Evolutionary conservation across 2,113 vertebrate species (phyloP), one percentile per base, ranked within the genome.

Genomic region (Taurulus bubalis): DNA sequence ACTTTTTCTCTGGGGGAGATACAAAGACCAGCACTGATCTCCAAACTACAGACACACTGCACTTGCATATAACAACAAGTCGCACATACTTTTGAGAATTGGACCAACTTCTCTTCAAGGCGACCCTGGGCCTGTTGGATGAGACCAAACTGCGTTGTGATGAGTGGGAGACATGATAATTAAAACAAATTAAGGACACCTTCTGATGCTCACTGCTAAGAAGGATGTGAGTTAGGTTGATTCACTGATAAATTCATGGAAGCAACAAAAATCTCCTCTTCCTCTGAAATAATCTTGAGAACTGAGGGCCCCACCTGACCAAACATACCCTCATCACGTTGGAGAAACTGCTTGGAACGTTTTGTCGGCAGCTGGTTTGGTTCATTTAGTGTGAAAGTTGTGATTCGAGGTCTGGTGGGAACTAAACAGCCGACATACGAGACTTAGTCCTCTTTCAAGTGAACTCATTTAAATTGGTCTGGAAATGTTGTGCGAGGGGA

Each of bases 21-120:
- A 76, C 60, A 71, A 83, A 59, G 70, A 70, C 36, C 38, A 74
- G 56, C 4, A 14, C 38, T 36, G 2, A 47, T 36, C 40, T 56
- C 10, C 34, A 24, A 71, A 59, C 28, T 51, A 36, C 16, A 24
- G 8, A 59, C 2, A 18, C 1, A 53, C 40, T 10, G 28, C 22
- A 40, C 55, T 45, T 40, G 32, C 8, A 69, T 15, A 26, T 15
- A 65, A 24, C 0, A 62, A 34, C 28, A 51, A 59, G 6, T 24
- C 49, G 9, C 49, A 53, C 49, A 59, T 7, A 51, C 22, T 40
- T 34, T 1, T 6, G 24, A 74, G 10, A 84, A 70, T 8, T 63
- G 34, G 59, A 56, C 15, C 42, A 58, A 32, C 18, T 65, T 79
- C 45, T 76, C 49, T 47, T 65, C 47, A 59, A 62, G 66, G 36